Evolutionary conservation across 2,113 vertebrate species (phyloP), one percentile per base, ranked within the genome.

Genomic region (Bolborhynchus lineola): DNA sequence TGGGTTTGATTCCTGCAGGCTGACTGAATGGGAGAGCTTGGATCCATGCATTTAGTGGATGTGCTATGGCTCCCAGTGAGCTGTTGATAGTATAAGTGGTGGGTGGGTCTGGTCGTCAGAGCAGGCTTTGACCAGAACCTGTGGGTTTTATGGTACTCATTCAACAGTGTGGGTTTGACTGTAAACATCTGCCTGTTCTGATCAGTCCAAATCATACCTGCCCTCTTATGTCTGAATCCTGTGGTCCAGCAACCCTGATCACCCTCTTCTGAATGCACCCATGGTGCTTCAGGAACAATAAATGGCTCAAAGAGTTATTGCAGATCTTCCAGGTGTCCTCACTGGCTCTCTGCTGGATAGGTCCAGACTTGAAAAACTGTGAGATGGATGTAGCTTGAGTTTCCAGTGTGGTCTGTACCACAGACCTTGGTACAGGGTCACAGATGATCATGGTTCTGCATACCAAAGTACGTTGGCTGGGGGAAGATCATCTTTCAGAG

Each of bases 101-200:
- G 19, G 0, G 0, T 53, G 11, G 12, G 16, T 49, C 42, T 81
- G 33, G 33, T 88, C 39, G 50, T 82, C 64, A 82, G 71, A 77
- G 47, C 42, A 71, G 35, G 23, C 33, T 71, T 75, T 55, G 65
- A 49, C 21, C 29, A 50, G 39, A 44, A 67, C 17, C 42, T 76
- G 24, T 39, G 62, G 9, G 5, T 75, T 85, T 79, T 42, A 11
- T 80, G 31, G 52, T 57, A 52, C 47, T 39, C 24, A 17, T 67
- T 82, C 0, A 0, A 41, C 39, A 2, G 1, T 7, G 6, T 63
- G n/a, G 20, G 23, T 24, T 50, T 59, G 35, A 47, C 55, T 67
- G 18, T 67, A 83, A 83, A 71, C 5, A 35, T 17, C 24, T 60
- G 10, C 50, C 59, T 77, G 16, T 44, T 77, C 46, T 77, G 33